phyloP scores from a whole-genome alignment of 2,888 invertebrate species.

The Stenchaetothrips biformis region DNA sequence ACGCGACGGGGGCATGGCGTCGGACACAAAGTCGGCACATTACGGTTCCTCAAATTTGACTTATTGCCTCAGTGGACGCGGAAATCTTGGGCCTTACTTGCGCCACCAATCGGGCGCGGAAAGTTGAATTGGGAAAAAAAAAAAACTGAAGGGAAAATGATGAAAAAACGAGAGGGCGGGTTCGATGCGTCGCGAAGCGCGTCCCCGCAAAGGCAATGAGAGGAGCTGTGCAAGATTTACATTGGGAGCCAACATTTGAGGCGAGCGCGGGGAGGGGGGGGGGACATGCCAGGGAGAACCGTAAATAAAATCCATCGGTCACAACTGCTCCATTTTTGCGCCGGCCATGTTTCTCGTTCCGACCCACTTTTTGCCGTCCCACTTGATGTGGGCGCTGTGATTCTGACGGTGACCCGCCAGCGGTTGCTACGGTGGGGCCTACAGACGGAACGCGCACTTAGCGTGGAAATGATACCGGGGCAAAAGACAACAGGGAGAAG shows the following conservation, averaged over 20 bases:
- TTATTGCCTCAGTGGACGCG: background rate
- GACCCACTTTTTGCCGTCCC: no score
- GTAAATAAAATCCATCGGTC: slow-evolving; percentile 14
- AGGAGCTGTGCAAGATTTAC: background rate
- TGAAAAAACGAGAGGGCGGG: no score
- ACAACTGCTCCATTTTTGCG: background rate
- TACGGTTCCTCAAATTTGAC: slow-evolving; percentile 8
- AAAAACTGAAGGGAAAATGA: background rate
- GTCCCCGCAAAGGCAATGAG: background rate
- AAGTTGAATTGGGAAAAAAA: background rate
- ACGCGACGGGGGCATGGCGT: background rate
- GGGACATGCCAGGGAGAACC: background rate
- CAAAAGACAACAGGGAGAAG: no score
- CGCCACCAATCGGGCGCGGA: background rate
- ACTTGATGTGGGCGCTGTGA: no score
- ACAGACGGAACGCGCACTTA: no score
- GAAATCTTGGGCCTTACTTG: background rate
- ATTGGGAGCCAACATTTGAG: background rate
- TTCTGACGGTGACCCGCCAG: no score
- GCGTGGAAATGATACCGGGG: no score
- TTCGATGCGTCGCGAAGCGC: no score
- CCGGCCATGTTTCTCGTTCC: background rate
- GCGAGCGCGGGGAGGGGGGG: background rate
- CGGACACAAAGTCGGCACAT: background rate
- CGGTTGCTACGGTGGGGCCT: no score